phyloP scores from a whole-genome alignment of 2,888 invertebrate genomes.

The Chloroclystis v-ata region DNA sequence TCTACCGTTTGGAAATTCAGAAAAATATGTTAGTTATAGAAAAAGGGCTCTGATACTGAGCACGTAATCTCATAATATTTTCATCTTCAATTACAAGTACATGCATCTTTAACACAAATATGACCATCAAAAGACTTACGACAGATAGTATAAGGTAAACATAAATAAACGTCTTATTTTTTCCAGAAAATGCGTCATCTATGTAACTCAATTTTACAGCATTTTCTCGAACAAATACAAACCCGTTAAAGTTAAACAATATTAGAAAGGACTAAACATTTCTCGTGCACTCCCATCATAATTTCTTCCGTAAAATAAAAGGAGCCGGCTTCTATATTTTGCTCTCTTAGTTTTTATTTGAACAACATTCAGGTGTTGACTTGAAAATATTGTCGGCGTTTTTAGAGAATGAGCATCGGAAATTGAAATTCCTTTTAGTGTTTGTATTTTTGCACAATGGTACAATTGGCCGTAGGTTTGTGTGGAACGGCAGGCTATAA shows the following conservation, averaged over 20 bases:
- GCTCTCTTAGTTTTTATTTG: constrained; percentile 40
- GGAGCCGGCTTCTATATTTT: constrained; percentile 32
- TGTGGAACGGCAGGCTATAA: no score
- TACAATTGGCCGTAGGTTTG: constrained; percentile 7
- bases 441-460: constrained; percentile 3
- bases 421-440: constrained; percentile 30
- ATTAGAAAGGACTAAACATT: constrained; percentile 24
- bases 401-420: constrained; percentile 42
- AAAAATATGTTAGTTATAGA: no score
- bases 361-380: constrained; percentile 47
- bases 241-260: constrained; percentile 8
- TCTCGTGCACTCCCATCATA: constrained; percentile 39
- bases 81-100: no score
- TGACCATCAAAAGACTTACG: no score
- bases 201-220: background rate
- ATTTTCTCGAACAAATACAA: constrained; percentile 2
- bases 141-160: no score
- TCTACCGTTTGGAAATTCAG: no score
- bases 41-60: no score
- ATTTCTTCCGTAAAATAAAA: constrained; percentile 44
- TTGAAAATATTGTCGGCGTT: constrained; percentile 49
- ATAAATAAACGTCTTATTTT: no score
- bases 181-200: no score
- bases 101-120: no score
- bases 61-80: no score